Evolutionary conservation across 2,888 invertebrate species (phyloP), one percentile per base, ranked within the genome.

Genomic region (Abscondita cerata): DNA sequence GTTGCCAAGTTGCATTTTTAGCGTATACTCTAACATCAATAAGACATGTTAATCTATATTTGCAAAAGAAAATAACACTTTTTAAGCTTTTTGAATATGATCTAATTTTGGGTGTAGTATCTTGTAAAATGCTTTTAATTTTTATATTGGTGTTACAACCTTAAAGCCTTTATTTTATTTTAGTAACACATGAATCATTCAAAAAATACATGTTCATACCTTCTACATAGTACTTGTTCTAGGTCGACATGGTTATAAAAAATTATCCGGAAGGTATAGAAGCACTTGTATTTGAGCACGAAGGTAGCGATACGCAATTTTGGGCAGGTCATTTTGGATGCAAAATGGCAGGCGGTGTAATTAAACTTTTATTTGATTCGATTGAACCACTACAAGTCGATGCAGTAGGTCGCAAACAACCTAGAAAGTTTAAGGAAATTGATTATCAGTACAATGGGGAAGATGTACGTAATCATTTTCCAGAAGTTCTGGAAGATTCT

Each of bases 251-350:
- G 63, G 74, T 75, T 40, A 84, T 87, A 66, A 70, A 77, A 56
- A 74, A 83, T 33, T 87, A 87, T 74, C 82, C 83, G 4, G 71
- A 75, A 13, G 83, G 84, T 47, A 75, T 87, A 0, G 76, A 81
- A 41, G 80, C 73, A 63, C 78, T 89, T 19, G 65, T 68, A 18
- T 87, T 86, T 70, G 70, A 70, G 58, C 87, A 88, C 73, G 73
- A 73, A 58, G 89, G 88, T n/a, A 74, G 73, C 52, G 89, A 89
- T 72, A 78, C 73, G 1, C 83, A 83, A 66, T 88, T 83, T 77
- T 89, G 88, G 89, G 82, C 82, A 38, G 89, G 88, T 8, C 83
- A 87, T 76, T 89, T 87, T 79, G 89, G 89, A 5, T 81, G 83
- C 60, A 89, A 89, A 81, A 86, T 89, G 83, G 83, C 87, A 47